A percentile compares a stretch with the other conserved stretches of the same genome.
Evolutionary conservation across 2,888 invertebrate genomes (phyloP).

Genomic region (Myopa tessellatipennis): DNA sequence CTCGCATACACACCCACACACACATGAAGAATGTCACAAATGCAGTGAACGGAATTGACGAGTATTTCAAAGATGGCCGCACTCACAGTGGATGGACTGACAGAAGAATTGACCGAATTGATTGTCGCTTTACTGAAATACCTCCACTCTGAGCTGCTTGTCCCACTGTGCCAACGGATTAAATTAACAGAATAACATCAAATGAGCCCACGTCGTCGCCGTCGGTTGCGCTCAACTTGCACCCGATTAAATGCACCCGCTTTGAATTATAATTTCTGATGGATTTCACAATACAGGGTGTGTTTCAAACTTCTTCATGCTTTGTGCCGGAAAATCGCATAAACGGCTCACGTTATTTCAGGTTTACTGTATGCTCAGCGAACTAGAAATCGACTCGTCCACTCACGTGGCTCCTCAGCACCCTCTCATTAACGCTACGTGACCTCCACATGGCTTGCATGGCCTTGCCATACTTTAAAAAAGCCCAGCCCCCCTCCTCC

Average conservation of each 20-base stretch:
- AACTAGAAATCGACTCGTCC: too few species aligned
- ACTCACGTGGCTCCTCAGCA: too few species aligned
- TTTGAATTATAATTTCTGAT: conserved; percentile 11
- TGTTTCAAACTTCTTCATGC: too few species aligned
- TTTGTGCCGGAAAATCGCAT: too few species aligned
- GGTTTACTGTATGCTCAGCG: too few species aligned
- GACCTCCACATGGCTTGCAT: too few species aligned
- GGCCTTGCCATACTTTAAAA: too few species aligned
- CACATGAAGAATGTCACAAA: neutral
- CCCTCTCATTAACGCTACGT: too few species aligned
- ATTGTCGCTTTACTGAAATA: neutral
- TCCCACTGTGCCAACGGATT: conserved; percentile 21
- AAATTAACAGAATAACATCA: conserved; percentile 34
- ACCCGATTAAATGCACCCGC: conserved; percentile 23
- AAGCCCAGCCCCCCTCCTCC: too few species aligned
- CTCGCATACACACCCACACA: neutral
- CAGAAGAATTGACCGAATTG: neutral
- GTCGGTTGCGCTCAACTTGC: conserved; percentile 7
- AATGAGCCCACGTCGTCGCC: conserved; percentile 6
- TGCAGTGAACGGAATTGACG: neutral
- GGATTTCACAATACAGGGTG: too few species aligned
- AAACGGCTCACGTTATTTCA: too few species aligned
- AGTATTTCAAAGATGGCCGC: conserved; percentile 17
- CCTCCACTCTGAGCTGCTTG: neutral
- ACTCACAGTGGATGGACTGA: neutral